Conservation (phyloP, 2,888 invertebrate species). For the Colletes collaris region DNA sequence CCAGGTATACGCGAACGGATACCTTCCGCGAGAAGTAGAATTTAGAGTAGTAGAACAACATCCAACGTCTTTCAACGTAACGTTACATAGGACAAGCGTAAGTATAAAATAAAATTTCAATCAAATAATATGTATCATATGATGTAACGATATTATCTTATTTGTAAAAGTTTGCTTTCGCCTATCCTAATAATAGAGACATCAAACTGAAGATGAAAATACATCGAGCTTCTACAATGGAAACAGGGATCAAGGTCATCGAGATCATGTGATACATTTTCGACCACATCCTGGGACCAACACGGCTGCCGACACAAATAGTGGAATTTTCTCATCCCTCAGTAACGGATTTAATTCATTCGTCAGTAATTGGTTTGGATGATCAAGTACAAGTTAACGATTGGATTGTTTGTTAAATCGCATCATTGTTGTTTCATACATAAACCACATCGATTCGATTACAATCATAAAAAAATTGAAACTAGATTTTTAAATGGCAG, state of each 20-base stretch:
- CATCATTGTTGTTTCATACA: constrained; percentile 12
- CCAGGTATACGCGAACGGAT: constrained; percentile 93
- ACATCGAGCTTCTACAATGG: constrained; percentile 70
- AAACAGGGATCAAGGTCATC: constrained; percentile 76
- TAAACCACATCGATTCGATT: constrained; percentile 5
- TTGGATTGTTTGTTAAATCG: background rate
- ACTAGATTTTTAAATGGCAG: background rate
- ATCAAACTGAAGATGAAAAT: constrained; percentile 62
- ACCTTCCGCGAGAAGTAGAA: constrained; percentile 92
- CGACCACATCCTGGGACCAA: constrained; percentile 77
- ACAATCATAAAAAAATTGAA: constrained; percentile 4
- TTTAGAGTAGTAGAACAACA: constrained; percentile 94
- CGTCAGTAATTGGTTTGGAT: constrained; percentile 91
- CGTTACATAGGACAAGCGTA: constrained; percentile 91
- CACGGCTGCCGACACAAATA: constrained; percentile 74
- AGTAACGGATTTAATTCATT: constrained; percentile 91
- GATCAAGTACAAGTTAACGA: constrained; percentile 67
- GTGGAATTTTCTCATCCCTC: constrained; percentile 90
- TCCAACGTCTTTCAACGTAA: constrained; percentile 93
- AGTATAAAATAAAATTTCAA: constrained; percentile 68
- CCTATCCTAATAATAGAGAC: constrained; percentile 62
- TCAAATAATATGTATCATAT: background rate
- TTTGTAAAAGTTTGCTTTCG: background rate
- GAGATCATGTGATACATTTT: constrained; percentile 77
- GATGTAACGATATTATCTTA: background rate